phyloP scores from a whole-genome alignment of 2,888 invertebrate genomes.

The Drosophila maculinotata region DNA sequence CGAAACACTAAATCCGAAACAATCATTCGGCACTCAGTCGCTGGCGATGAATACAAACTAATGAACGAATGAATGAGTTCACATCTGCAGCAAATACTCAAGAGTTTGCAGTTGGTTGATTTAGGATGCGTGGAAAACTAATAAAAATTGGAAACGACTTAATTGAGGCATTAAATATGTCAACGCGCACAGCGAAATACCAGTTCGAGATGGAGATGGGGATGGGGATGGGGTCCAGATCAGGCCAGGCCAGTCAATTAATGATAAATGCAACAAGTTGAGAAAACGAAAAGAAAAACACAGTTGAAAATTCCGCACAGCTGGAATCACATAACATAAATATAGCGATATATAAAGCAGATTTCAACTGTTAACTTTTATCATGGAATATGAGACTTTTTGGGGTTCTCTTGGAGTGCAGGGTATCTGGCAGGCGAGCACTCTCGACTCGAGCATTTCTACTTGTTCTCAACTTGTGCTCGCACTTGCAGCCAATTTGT shows the following conservation, averaged over 20 bases:
- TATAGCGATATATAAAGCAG: background rate
- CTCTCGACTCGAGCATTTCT: no score
- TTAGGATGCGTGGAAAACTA: constrained; percentile 53
- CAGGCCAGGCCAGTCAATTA: constrained; percentile 41
- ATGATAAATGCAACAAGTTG: constrained; percentile 48
- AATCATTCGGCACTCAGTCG: constrained; percentile 49
- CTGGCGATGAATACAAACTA: constrained; percentile 5
- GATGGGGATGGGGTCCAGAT: constrained; percentile 2
- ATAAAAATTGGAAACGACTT: constrained; percentile 64
- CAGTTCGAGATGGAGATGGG: constrained; percentile 11
- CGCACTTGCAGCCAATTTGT: constrained; percentile 49
- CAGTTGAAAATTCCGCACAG: constrained; percentile 28
- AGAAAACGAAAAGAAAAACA: constrained; percentile 1
- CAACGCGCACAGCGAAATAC: constrained; percentile 23
- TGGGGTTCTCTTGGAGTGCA: no score
- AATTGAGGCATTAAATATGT: constrained; percentile 72
- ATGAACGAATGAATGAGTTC: constrained; percentile 50
- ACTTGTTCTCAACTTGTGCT: constrained; percentile 11
- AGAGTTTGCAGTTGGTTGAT: constrained; percentile 18
- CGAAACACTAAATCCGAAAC: constrained; percentile 17
- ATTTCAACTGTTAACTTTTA: no score
- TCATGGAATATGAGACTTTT: no score
- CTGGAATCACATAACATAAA: constrained; percentile 18
- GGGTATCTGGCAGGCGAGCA: constrained; percentile 12
- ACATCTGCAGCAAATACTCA: constrained; percentile 29